phyloP scores from a whole-genome alignment of 1,140 invertebrate genomes.

The Lucilia sericata region DNA sequence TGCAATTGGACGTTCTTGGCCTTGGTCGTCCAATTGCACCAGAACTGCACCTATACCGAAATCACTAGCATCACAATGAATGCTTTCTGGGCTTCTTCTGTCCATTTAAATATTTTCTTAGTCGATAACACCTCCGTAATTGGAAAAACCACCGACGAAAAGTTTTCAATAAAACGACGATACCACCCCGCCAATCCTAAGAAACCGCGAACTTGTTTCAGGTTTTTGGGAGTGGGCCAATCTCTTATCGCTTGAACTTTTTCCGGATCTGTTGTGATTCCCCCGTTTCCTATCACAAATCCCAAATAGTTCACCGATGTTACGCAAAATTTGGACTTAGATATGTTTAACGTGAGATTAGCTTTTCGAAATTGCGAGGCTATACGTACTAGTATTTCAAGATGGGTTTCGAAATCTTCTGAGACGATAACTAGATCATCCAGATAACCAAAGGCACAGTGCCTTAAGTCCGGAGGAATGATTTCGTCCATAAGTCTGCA shows the following conservation, averaged over 20 bases:
- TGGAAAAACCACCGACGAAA: neutral
- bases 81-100: constrained; percentile 7
- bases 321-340: neutral
- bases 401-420: no score
- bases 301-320: neutral
- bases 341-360: neutral
- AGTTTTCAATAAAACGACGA: neutral
- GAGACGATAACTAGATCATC: neutral
- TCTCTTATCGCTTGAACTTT: neutral
- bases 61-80: neutral
- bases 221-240: neutral
- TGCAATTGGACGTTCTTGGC: no score
- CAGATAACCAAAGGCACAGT: no score
- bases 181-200: neutral
- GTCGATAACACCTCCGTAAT: neutral
- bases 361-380: neutral
- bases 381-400: no score
- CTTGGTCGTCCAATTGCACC: no score
- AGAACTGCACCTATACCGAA: no score
- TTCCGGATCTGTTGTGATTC: neutral
- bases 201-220: neutral
- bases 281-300: neutral
- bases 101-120: neutral
- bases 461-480: neutral
- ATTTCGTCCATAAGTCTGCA: neutral